Conservation (phyloP, 2,113 vertebrate species). For the Siphamia tubifer region DNA sequence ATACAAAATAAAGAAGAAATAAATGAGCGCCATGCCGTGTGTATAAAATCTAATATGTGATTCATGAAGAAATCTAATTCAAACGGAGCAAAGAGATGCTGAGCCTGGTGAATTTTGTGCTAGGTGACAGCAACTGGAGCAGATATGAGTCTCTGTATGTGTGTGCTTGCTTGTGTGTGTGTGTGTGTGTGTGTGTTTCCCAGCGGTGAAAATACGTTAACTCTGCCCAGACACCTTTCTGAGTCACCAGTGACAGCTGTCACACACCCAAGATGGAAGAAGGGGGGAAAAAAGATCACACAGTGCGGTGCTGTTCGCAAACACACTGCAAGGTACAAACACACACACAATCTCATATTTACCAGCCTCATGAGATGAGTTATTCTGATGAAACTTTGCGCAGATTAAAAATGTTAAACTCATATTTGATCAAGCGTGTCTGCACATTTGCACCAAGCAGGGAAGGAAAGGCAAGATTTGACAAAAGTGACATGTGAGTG, state of each 20-base stretch:
- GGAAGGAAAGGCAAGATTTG: constrained; percentile 61
- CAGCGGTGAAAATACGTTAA: constrained; percentile 57
- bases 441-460: constrained; percentile 46
- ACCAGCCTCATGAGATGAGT: constrained; percentile 62
- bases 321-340: constrained; percentile 15
- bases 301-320: constrained; percentile 20
- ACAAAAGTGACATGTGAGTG: constrained; percentile 71
- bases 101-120: constrained; percentile 52
- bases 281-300: constrained; percentile 43
- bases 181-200: constrained; percentile 41
- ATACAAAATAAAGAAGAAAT: not conserved
- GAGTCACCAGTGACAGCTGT: constrained; percentile 76
- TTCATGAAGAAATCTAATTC: constrained; percentile 8
- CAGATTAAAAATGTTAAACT: constrained; percentile 76
- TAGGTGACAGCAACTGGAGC: constrained; percentile 44
- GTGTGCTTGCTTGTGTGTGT: constrained; percentile 21
- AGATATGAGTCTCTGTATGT: constrained; percentile 25
- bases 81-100: constrained; percentile 44
- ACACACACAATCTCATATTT: constrained; percentile 57
- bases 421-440: constrained; percentile 73
- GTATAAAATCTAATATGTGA: constrained; percentile 9
- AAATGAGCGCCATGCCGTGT: not conserved
- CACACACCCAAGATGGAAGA: constrained; percentile 65
- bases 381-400: constrained; percentile 73
- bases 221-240: constrained; percentile 69